These are phyloP conservation scores for Gila orcuttii DNA, from an alignment of 2,113 vertebrate species.

Conservation along the genomic window DNA sequence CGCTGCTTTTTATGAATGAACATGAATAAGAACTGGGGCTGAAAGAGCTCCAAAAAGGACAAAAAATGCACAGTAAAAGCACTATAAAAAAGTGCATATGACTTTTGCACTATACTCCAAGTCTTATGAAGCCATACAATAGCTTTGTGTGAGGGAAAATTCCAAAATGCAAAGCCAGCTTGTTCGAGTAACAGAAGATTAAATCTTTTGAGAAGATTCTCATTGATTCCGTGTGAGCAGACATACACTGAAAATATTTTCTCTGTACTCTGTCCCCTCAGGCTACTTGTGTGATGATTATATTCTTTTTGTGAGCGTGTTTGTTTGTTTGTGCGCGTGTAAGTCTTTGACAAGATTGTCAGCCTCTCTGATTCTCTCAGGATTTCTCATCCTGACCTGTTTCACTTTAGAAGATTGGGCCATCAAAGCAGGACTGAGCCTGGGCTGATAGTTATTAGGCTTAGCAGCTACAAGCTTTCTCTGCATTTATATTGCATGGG, in stretches of 20 bases:
- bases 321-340: not conserved
- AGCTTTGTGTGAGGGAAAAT: not conserved
- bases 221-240: not conserved
- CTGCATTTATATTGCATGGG: constrained; percentile 40
- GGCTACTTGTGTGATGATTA: not conserved
- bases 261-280: not conserved
- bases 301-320: constrained; percentile 4
- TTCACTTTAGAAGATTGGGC: constrained; percentile 28
- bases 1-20: not conserved
- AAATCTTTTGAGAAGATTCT: constrained; percentile 18
- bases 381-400: constrained; percentile 29
- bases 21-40: not conserved
- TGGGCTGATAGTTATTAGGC: constrained; percentile 33
- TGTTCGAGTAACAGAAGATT: not conserved
- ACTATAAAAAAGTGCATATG: not conserved
- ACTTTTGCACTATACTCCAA: not conserved
- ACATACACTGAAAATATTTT: not conserved
- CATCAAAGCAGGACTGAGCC: constrained; percentile 33
- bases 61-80: not conserved
- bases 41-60: not conserved
- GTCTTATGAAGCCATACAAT: not conserved
- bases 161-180: not conserved
- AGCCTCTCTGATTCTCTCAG: constrained; percentile 11
- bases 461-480: constrained; percentile 24
- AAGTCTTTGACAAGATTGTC: constrained; percentile 22